phyloP scores from a whole-genome alignment of 30 jellyfish, hydroid and myxozoan species.

The Hydractinia echinata region DNA sequence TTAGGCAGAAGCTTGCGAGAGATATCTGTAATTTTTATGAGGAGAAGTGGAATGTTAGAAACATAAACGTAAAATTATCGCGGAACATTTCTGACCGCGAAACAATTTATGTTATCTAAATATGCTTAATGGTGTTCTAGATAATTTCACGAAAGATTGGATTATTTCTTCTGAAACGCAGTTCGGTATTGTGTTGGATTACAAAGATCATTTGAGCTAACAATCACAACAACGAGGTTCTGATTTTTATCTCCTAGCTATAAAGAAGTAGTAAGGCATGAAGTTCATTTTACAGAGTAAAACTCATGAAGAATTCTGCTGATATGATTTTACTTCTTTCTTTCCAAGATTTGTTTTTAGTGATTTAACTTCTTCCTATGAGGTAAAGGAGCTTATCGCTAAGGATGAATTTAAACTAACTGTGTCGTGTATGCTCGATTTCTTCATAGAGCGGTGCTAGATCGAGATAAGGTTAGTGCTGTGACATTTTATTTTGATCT shows the following conservation, averaged over 20 bases:
- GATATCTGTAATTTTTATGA: too few species aligned
- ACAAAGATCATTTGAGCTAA: conserved; percentile 75
- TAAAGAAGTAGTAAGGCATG: conserved; percentile 62
- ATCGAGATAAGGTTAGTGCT: conserved; percentile 68
- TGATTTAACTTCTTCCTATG: not conserved
- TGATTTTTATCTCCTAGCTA: conserved; percentile 62
- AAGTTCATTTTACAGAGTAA: not conserved
- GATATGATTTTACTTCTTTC: not conserved
- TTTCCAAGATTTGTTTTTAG: not conserved
- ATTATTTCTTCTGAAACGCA: conserved; percentile 67
- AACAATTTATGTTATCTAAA: too few species aligned
- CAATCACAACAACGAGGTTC: conserved; percentile 82
- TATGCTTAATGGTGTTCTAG: conserved; percentile 20
- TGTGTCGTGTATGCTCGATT: conserved; percentile 82
- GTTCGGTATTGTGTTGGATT: conserved; percentile 70
- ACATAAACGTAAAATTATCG: too few species aligned
- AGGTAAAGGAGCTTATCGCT: conserved; percentile 74
- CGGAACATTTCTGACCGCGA: too few species aligned
- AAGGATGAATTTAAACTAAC: conserved; percentile 76
- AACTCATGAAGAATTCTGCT: not conserved
- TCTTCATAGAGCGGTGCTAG: conserved; percentile 73
- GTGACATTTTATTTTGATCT: too few species aligned
- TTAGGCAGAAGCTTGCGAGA: not conserved
- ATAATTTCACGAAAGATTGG: conserved; percentile 61
- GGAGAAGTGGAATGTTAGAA: too few species aligned